A percentile compares a stretch with the other conserved stretches of the same genome.
These are phyloP conservation scores for Cynocephalus volans DNA, from an alignment of 2,113 vertebrate genomes.

Conservation along the genomic window DNA sequence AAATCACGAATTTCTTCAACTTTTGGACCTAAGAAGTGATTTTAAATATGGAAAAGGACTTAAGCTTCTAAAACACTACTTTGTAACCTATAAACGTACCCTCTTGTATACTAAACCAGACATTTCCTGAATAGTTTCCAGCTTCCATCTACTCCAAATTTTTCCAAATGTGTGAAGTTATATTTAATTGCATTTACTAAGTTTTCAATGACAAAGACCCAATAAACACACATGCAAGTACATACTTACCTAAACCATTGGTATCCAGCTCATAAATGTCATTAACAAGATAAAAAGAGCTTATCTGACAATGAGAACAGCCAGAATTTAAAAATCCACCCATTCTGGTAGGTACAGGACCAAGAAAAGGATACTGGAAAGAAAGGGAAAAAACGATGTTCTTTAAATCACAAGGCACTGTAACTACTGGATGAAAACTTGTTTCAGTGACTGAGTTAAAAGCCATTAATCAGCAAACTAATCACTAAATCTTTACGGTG, in stretches of 20 bases:
- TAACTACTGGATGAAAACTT: too few relatives aligned
- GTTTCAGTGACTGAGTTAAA: not conserved
- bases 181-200: conserved; percentile 49
- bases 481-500: not conserved
- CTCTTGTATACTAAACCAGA: not conserved
- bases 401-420: too few relatives aligned
- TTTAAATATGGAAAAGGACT: conserved; percentile 28
- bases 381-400: conserved; percentile 63
- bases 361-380: conserved; percentile 95
- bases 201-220: conserved; percentile 29
- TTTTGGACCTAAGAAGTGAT: not conserved
- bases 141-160: not conserved
- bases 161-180: not conserved
- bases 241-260: conserved; percentile 93
- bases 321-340: conserved; percentile 93
- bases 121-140: not conserved
- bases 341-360: conserved; percentile 96
- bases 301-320: conserved; percentile 96
- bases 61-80: conserved; percentile 25
- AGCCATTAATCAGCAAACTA: not conserved
- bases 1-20: conserved; percentile 49
- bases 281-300: conserved; percentile 94
- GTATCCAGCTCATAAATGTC: conserved; percentile 96
- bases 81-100: not conserved
- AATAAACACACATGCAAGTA: not conserved